Evolutionary conservation across 2,888 invertebrate genomes (phyloP).

Genomic region (Nephrotoma flavescens): DNA sequence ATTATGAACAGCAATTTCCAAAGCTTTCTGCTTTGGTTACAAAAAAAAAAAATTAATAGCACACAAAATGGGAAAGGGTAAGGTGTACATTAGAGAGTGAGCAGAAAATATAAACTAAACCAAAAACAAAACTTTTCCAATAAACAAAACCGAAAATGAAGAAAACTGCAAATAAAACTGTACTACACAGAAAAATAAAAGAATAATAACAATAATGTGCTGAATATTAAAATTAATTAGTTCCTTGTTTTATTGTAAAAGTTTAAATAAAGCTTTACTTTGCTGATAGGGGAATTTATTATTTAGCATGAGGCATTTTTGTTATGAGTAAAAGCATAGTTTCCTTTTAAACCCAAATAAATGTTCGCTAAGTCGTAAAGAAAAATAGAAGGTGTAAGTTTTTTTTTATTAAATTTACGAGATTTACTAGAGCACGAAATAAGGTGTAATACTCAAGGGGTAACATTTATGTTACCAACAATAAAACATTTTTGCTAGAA

Average conservation of each 20-base stretch:
- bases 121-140: background rate
- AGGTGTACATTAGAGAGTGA: background rate
- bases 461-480: too few relatives aligned
- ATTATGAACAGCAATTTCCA: background rate
- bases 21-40: background rate
- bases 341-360: background rate
- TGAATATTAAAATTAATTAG: background rate
- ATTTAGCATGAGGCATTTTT: background rate
- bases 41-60: background rate
- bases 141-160: background rate
- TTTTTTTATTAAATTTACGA: background rate
- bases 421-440: background rate
- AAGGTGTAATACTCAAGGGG: too few relatives aligned
- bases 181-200: background rate
- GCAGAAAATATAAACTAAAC: background rate
- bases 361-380: background rate
- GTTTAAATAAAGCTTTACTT: background rate
- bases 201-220: background rate
- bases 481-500: too few relatives aligned
- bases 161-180: background rate
- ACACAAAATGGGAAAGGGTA: background rate
- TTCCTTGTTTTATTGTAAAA: background rate
- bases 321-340: background rate
- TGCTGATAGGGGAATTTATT: background rate
- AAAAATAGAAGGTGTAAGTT: background rate